Conservation (phyloP, 1,140 invertebrate genomes). For the Rhagoletis zephyria region DNA sequence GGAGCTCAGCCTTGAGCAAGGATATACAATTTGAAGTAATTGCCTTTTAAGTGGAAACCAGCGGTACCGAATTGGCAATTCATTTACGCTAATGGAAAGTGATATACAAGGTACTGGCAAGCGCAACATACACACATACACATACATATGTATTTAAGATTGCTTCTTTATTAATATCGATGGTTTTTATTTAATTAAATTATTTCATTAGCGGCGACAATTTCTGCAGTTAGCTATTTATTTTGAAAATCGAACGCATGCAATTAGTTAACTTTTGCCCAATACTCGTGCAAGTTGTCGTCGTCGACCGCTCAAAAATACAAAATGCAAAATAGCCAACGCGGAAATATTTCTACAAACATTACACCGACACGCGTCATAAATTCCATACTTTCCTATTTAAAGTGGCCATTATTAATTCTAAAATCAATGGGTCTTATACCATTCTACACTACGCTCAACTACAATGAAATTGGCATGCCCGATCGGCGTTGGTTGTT, state of each 20-base stretch:
- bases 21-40: too few relatives aligned
- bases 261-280: neutral
- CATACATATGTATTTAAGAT: too few relatives aligned
- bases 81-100: too few relatives aligned
- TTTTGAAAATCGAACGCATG: neutral
- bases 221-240: neutral
- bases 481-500: neutral
- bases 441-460: neutral
- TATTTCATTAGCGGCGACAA: neutral
- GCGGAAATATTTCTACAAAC: neutral
- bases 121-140: too few relatives aligned
- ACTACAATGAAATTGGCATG: neutral
- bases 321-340: constrained; percentile 8
- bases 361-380: neutral
- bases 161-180: too few relatives aligned
- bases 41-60: too few relatives aligned
- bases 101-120: too few relatives aligned
- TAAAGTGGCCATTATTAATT: neutral
- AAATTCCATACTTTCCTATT: neutral
- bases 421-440: neutral
- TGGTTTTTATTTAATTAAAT: too few relatives aligned
- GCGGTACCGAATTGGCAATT: too few relatives aligned
- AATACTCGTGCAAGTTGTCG: neutral
- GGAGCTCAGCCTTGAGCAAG: too few relatives aligned
- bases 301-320: neutral